Evolutionary conservation across 1,140 invertebrate genomes (phyloP).

Genomic region (Cotesia chilonis): DNA sequence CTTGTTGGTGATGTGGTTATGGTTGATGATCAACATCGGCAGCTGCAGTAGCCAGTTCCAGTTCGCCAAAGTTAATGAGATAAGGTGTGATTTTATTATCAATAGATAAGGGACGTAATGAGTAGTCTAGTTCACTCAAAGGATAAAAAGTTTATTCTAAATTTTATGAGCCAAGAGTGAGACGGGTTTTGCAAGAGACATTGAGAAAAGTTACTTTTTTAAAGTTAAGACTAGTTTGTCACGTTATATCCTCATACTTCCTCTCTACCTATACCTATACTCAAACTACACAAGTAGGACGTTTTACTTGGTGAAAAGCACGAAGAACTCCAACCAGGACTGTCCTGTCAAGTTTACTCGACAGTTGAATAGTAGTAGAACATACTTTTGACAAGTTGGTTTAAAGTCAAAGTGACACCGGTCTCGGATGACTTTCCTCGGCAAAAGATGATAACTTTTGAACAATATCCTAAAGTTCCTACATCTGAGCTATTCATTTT

Average conservation of each 20-base stretch:
- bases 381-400: conserved; percentile 7
- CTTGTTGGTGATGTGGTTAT: conserved; percentile 38
- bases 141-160: not conserved
- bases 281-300: not conserved
- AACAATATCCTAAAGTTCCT: not conserved
- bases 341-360: conserved; percentile 9
- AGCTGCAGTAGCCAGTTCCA: conserved; percentile 28
- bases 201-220: conserved; percentile 5
- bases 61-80: no score
- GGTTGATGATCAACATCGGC: conserved; percentile 36
- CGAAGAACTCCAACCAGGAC: not conserved
- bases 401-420: conserved; percentile 14
- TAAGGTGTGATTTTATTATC: no score
- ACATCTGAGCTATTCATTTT: no score
- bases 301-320: not conserved
- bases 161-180: not conserved
- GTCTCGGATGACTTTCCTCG: not conserved
- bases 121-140: no score
- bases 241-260: not conserved
- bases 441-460: conserved; percentile 3
- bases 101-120: no score
- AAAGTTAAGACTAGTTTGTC: conserved; percentile 21
- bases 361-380: conserved; percentile 11
- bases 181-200: conserved; percentile 19
- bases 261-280: no score